These are phyloP conservation scores for Drosophila colorata DNA, from an alignment of 2,888 invertebrate species.

Conservation along the genomic window DNA sequence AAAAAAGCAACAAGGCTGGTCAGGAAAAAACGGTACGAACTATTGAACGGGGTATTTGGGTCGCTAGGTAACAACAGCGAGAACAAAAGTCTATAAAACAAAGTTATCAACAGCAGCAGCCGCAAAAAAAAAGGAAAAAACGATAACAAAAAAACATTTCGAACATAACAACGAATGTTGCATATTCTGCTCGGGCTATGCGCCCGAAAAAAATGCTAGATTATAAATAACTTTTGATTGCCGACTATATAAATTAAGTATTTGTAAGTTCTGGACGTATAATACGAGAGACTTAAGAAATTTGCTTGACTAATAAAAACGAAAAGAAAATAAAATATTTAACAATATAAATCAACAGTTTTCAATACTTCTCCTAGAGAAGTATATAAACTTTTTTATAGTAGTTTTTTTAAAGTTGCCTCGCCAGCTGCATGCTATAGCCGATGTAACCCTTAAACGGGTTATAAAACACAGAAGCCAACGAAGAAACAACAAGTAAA, in stretches of 20 bases:
- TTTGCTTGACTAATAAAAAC: no score
- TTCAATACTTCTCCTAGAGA: no score
- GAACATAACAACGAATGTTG: not conserved
- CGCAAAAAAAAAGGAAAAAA: conserved; percentile 10
- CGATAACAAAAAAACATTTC: not conserved
- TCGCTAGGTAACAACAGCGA: conserved; percentile 72
- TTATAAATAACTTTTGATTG: no score
- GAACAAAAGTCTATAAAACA: conserved; percentile 74
- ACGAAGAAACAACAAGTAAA: conserved; percentile 46
- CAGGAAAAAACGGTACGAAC: conserved; percentile 45
- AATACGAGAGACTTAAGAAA: no score
- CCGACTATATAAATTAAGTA: no score
- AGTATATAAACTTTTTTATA: not conserved
- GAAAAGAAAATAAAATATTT: no score
- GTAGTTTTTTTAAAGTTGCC: not conserved
- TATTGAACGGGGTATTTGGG: conserved; percentile 71
- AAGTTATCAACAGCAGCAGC: conserved; percentile 65
- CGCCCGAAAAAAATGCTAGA: not conserved
- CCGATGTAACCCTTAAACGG: not conserved
- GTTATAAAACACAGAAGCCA: conserved; percentile 21
- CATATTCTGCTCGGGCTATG: conserved; percentile 11
- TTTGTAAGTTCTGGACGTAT: no score
- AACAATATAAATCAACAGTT: no score
- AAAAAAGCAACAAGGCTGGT: conserved; percentile 37
- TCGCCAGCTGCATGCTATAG: not conserved